phyloP scores from a whole-genome alignment of 2,797 vertebrate genomes.

The Agapornis canus region DNA sequence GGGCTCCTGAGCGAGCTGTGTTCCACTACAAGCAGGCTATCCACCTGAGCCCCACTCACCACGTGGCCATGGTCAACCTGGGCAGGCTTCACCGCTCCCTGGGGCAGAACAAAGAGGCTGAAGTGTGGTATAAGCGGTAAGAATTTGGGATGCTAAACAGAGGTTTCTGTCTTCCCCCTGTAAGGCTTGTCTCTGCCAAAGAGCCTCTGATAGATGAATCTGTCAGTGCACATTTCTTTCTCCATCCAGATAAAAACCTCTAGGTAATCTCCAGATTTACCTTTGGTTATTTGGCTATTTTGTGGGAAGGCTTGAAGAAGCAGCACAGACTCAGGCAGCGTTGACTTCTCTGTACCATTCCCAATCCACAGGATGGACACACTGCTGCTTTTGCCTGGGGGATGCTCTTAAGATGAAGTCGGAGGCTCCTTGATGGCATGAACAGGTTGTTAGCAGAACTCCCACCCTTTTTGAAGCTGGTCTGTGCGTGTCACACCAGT shows the following conservation, averaged over 20 bases:
- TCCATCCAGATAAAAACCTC: neutral
- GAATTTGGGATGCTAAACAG: neutral
- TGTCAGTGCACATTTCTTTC: neutral
- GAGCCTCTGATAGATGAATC: neutral
- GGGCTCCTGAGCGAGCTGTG: slow-evolving; percentile 83
- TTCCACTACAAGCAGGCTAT: slow-evolving; percentile 91
- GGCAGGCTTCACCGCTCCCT: slow-evolving; percentile 91
- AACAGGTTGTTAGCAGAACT: neutral
- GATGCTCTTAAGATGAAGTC: neutral
- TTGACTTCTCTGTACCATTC: neutral
- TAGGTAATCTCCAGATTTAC: neutral
- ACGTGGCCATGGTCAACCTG: slow-evolving; percentile 96
- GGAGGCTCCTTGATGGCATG: rapidly evolving
- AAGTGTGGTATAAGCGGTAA: slow-evolving; percentile 94
- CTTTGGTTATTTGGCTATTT: neutral
- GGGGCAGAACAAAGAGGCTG: slow-evolving; percentile 88
- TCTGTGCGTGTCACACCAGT: neutral
- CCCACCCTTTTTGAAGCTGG: neutral
- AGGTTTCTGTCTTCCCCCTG: neutral
- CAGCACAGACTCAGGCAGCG: neutral
- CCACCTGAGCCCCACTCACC: slow-evolving; percentile 87
- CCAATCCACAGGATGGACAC: neutral
- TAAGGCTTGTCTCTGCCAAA: neutral
- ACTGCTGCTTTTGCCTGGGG: neutral
- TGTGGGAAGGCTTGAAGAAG: neutral